Evolutionary conservation across 2,888 invertebrate genomes (phyloP), one percentile per base, ranked within the genome.

Genomic region (Smittia aterrima): DNA sequence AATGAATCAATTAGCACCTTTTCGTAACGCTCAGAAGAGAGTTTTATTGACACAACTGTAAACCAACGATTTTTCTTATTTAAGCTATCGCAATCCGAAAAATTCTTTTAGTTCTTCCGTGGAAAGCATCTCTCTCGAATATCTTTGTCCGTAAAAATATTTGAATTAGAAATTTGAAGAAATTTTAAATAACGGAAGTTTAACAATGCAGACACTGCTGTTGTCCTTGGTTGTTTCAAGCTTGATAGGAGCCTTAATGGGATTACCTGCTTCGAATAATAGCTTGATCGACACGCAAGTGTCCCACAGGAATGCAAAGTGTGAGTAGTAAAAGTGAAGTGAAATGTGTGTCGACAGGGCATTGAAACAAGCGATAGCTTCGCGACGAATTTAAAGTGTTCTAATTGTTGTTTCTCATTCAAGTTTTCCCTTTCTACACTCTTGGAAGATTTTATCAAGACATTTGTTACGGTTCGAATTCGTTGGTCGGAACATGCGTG

Each of bases 401-500:
- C 47, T 13, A 64, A 67, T 40, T 71, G n/a, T 4, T 58, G 58
- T 58, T 58, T 18, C 6, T 22, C 58, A 58, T 11, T 70, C 20
- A 27, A 87, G 87, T 86, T 82, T 90, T 90, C 79, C 90, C 90
- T 1, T 87, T 90, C 79, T 88, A 90, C 77, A 89, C 90, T 76
- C 87, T 92, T 68, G 90, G 92, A n/a, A 86, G 92, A 66, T 92
- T 92, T 81, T 87, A 88, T 64, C 92, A 92, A 81, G 86, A 87
- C 1, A 86, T 88, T 32, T 93, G 92, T 79, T 79, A 84, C 0
- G 89, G 88, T 20, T 84, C 86, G 11, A 90, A 88, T 79, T 85
- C 87, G 41, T 85, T 92, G 79, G 85, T 83, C 76, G 94, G 93
- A 25, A 92, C 90, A 0, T 94, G 93, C 79, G 87, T 90, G 76